Evolutionary conservation across 30 jellyfish, hydroid and myxozoan genomes (phyloP).

Genomic region (Morbakka virulenta): DNA sequence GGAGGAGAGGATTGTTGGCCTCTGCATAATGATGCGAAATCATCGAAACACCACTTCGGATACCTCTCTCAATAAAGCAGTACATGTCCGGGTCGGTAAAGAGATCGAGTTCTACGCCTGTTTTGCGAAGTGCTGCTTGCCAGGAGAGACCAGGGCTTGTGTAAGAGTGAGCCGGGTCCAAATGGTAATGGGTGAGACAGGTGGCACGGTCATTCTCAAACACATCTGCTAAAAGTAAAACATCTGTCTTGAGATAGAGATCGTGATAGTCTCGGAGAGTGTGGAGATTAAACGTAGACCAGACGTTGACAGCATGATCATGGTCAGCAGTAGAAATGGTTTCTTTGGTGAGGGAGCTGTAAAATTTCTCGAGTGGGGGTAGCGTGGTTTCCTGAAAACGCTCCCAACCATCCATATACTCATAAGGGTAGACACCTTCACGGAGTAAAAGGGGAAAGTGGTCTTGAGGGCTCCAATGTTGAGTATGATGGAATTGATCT

Average conservation of each 20-base stretch:
- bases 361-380: constrained; percentile 27
- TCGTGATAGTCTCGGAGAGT: constrained; percentile 26
- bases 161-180: constrained; percentile 43
- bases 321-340: constrained; percentile 21
- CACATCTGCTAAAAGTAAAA: constrained; percentile 44
- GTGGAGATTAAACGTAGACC: not conserved
- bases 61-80: constrained; percentile 35
- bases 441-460: constrained; percentile 19
- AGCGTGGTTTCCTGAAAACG: constrained; percentile 1
- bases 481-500: not conserved
- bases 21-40: constrained; percentile 34
- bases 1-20: constrained; percentile 17
- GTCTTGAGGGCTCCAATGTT: not conserved
- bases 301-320: constrained; percentile 28
- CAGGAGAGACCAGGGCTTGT: constrained; percentile 61
- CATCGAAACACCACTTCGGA: constrained; percentile 28
- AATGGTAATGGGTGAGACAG: constrained; percentile 9
- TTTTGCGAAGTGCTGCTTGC: constrained; percentile 26
- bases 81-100: constrained; percentile 14
- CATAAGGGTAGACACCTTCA: constrained; percentile 72
- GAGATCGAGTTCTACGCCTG: constrained; percentile 23
- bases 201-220: constrained; percentile 14
- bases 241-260: constrained; percentile 31
- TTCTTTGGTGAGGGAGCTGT: not conserved
- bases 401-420: constrained; percentile 55